Percentiles rank a stretch among this genome's conserved stretches.
These are phyloP conservation scores for Thymelicus acteon DNA, from an alignment of 2,888 invertebrate species.

Conservation along the genomic window DNA sequence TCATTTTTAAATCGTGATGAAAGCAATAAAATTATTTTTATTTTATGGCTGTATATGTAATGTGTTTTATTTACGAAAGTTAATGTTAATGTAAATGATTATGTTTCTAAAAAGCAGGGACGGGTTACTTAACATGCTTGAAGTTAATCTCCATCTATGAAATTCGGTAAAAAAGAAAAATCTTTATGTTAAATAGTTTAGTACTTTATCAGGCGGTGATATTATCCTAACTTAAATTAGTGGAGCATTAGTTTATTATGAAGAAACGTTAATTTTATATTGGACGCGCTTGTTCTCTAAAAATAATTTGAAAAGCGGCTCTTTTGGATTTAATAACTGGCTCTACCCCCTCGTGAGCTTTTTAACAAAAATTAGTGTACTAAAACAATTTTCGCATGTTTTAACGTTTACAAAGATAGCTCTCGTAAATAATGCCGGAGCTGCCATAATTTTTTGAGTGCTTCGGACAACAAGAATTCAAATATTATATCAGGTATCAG, in stretches of 20 bases:
- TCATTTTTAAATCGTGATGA: too few relatives aligned
- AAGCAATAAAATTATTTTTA: too few relatives aligned
- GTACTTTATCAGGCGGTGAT: too few relatives aligned
- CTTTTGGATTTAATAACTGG: slow-evolving; percentile 49
- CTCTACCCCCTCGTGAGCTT: slow-evolving; percentile 44
- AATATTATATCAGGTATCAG: slow-evolving; percentile 33
- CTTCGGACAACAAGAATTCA: slow-evolving; percentile 33
- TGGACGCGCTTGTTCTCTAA: slow-evolving; percentile 14
- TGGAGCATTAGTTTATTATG: slow-evolving; percentile 36
- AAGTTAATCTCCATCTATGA: too few relatives aligned
- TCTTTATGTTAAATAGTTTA: too few relatives aligned
- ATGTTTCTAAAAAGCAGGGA: too few relatives aligned
- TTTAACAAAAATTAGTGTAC: slow-evolving; percentile 45
- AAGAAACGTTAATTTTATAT: slow-evolving; percentile 39
- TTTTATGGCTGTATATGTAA: too few relatives aligned
- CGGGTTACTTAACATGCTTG: too few relatives aligned
- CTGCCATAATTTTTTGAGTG: slow-evolving; percentile 28
- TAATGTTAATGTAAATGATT: too few relatives aligned
- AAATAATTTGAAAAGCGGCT: slow-evolving; percentile 38
- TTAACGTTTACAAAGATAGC: slow-evolving; percentile 30
- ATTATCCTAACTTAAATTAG: too few relatives aligned
- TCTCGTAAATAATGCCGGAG: slow-evolving; percentile 31
- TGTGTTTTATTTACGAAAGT: too few relatives aligned
- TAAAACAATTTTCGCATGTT: slow-evolving; percentile 41
- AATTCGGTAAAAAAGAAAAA: too few relatives aligned